A percentile compares a stretch with the other conserved stretches of the same genome.
Conservation (phyloP, 2,888 invertebrate species). For the Onchidella celtica region DNA sequence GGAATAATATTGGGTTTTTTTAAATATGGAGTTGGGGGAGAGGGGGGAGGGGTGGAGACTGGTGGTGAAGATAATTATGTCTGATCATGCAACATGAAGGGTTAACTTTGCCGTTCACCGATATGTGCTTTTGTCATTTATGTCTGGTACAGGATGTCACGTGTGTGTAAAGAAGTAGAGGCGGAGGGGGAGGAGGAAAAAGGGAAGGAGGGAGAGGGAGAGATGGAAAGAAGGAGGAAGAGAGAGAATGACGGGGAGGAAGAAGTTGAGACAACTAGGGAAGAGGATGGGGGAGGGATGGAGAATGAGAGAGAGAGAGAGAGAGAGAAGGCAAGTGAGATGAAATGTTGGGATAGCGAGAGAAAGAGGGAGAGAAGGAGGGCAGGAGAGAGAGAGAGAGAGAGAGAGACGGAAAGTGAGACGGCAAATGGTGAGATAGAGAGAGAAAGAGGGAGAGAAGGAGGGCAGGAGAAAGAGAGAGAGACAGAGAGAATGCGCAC, state of each 20-base stretch:
- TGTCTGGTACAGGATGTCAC: neutral
- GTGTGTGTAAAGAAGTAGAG: neutral
- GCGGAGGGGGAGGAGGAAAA: neutral
- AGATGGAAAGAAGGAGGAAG: neutral
- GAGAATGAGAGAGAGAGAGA: neutral
- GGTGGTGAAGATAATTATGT: no score
- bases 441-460: conserved; percentile 1
- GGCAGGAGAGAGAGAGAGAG: conserved; percentile 6
- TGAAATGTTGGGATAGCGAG: neutral
- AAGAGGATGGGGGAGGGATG: conserved; percentile 2
- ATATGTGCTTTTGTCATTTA: no score
- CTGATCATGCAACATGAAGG: no score
- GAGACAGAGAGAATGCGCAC: neutral
- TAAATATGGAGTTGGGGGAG: no score
- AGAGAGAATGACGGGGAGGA: neutral
- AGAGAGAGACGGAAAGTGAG: conserved; percentile 20
- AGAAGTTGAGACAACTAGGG: neutral
- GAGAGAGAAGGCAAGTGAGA: neutral
- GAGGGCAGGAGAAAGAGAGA: conserved; percentile 2
- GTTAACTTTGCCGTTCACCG: no score
- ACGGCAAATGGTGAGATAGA: neutral
- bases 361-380: conserved; percentile 5
- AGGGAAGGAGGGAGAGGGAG: conserved; percentile 8
- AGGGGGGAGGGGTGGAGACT: no score
- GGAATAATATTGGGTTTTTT: no score